phyloP scores from a whole-genome alignment of 2,888 invertebrate genomes.

The Pteria penguin region DNA sequence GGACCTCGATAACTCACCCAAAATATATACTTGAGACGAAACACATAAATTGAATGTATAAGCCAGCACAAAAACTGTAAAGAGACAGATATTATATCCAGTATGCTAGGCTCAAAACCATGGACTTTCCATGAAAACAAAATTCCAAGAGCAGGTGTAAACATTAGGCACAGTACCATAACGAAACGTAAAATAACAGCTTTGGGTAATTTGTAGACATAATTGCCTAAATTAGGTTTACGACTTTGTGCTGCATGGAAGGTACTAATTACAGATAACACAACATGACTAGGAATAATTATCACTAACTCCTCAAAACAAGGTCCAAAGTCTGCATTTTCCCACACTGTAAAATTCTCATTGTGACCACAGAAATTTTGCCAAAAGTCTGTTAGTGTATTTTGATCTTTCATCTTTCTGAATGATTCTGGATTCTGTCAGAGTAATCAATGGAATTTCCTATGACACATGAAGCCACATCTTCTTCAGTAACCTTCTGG shows the following conservation, averaged over 20 bases:
- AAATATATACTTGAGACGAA: constrained; percentile 83
- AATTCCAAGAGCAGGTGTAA: constrained; percentile 86
- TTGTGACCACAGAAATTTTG: constrained; percentile 71
- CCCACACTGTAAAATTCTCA: constrained; percentile 74
- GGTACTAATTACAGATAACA: constrained; percentile 89
- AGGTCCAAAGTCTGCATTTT: constrained; percentile 87
- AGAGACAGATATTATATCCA: constrained; percentile 87
- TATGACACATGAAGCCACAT: too few relatives aligned
- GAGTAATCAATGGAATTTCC: too few relatives aligned
- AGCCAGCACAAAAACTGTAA: constrained; percentile 90
- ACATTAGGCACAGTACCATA: constrained; percentile 84
- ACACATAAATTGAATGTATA: constrained; percentile 88
- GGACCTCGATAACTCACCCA: constrained; percentile 85
- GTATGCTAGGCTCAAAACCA: constrained; percentile 80
- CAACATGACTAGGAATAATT: constrained; percentile 85
- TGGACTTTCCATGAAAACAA: constrained; percentile 74
- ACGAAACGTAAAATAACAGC: constrained; percentile 60
- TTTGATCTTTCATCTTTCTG: too few relatives aligned
- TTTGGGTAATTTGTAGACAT: constrained; percentile 74
- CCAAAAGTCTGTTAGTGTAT: too few relatives aligned
- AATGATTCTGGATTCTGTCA: too few relatives aligned
- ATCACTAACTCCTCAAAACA: constrained; percentile 93
- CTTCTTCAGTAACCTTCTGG: too few relatives aligned
- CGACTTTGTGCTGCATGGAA: constrained; percentile 87
- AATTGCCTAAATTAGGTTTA: constrained; percentile 29